Evolutionary conservation across 23 tunicate species (phyloP).

Genomic region (Phallusia fumigata): DNA sequence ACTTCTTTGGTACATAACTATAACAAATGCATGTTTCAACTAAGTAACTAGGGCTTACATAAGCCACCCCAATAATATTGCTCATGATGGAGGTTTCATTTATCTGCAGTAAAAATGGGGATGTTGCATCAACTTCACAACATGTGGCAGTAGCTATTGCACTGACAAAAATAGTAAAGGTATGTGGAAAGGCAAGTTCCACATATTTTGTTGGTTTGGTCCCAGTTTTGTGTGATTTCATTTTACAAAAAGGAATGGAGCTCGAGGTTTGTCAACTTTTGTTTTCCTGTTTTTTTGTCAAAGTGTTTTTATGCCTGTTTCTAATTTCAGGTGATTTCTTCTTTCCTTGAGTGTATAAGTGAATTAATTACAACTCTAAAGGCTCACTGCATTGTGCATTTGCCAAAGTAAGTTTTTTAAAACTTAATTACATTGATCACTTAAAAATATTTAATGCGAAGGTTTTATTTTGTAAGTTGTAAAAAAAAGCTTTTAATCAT

Average conservation of each 20-base stretch:
- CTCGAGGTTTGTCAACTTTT: neutral
- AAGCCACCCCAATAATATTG: no score
- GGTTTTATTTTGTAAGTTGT: no score
- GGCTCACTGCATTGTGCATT: conserved; percentile 62
- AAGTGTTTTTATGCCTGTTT: neutral
- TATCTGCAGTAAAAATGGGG: no score
- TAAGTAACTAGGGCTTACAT: no score
- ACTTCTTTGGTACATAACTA: neutral
- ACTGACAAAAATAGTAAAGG: neutral
- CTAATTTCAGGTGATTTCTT: conserved; percentile 36
- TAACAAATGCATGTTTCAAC: no score
- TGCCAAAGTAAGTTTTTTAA: conserved; percentile 31
- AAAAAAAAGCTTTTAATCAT: no score
- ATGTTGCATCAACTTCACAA: neutral
- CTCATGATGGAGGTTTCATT: no score
- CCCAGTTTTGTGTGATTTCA: conserved; percentile 1
- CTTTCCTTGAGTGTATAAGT: conserved; percentile 37
- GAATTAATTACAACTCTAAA: conserved; percentile 40
- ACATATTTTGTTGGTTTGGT: neutral
- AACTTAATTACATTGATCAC: no score
- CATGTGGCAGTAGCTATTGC: neutral
- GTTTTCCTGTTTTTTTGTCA: no score
- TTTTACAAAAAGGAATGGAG: neutral
- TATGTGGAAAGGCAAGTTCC: neutral
- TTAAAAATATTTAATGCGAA: no score